Base-by-base conservation (phyloP, 2,113 vertebrate species). In the Eubucco bourcierii region DNA sequence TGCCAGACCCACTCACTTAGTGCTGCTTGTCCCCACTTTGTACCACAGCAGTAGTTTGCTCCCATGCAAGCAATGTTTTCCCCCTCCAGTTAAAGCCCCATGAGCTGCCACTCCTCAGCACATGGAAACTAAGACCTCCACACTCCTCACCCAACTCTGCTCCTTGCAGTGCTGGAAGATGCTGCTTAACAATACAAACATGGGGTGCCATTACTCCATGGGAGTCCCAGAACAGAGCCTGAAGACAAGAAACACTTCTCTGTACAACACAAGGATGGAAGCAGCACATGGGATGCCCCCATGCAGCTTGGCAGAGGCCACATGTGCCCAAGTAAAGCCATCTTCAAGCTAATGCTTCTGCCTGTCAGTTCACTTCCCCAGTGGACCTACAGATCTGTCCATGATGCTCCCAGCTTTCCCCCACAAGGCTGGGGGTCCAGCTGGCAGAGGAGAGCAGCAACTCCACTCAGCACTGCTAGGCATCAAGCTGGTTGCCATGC, bases 151-250 rank as follows among this genome's bases (percentile, higher is more conserved):
- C 10, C 27, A 39, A 3, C 33, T 33, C 86, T 60, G 47, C 41
- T 71, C 53, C 78, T 34, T 53, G 31, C 58, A 27, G 25, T 9
- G 50, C 67, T 63, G 37, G 15, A 34, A 85, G 73, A 52, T 24
- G 39, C 63, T 61, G 60, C 44, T 71, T 23, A 56, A 4, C 0
- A 0, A 71, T 0, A 29, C 3, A 55, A 74, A 67, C 41, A 74
- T 0, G 0, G 52, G 24, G 18, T 59, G 60, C 14, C 1, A 0
- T 27, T 31, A 59, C 12, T 14, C 39, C 21, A 47, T 3, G 5
- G 24, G 17, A 47, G 13, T 19, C 24, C 60, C 44, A 14, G 28
- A 65, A 68, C 65, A 24, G 15, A 50, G 27, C 55, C 33, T 3
- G 25, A 59, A 31, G 15, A 39, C 9, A 13, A 80, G 44, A 52